phyloP scores from a whole-genome alignment of 2,113 vertebrate species.

The Limanda limanda region DNA sequence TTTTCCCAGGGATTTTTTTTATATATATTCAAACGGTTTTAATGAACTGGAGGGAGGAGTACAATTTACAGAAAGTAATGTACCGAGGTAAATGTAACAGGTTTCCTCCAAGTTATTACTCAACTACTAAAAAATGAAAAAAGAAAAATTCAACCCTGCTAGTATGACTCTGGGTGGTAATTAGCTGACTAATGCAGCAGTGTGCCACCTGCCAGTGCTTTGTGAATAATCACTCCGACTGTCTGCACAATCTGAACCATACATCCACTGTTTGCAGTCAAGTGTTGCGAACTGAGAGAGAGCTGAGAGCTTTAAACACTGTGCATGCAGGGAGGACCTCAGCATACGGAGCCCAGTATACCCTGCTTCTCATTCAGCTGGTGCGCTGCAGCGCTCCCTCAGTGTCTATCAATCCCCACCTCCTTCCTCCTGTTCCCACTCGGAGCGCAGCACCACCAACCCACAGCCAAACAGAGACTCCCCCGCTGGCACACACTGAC shows the following conservation, averaged over 20 bases:
- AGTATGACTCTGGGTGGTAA: constrained; percentile 48
- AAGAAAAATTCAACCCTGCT: constrained; percentile 11
- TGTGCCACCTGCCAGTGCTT: constrained; percentile 52
- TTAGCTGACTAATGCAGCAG: constrained; percentile 59
- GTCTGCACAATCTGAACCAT: not conserved
- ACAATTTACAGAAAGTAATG: constrained; percentile 17
- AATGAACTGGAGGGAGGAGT: constrained; percentile 5
- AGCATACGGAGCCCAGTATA: constrained; percentile 28
- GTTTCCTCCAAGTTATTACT: constrained; percentile 20
- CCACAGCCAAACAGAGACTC: constrained; percentile 38
- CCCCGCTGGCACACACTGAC: constrained; percentile 30
- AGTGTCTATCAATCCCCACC: constrained; percentile 44
- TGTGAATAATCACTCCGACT: constrained; percentile 31
- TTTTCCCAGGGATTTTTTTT: constrained; percentile 23
- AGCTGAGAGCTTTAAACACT: constrained; percentile 8
- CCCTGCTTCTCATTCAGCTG: constrained; percentile 61
- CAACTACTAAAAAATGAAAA: constrained; percentile 16
- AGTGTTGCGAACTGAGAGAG: constrained; percentile 15
- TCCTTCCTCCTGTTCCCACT: constrained; percentile 39
- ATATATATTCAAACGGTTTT: constrained; percentile 43
- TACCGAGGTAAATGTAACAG: constrained; percentile 30
- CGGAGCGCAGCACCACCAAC: constrained; percentile 23
- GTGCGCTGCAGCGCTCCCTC: constrained; percentile 23
- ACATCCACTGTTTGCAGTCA: not conserved
- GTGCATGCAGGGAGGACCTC: constrained; percentile 14